A percentile compares a stretch with the other conserved stretches of the same genome.
Conservation (phyloP, 2,113 vertebrate species). For the Melanotaenia duboulayi region DNA sequence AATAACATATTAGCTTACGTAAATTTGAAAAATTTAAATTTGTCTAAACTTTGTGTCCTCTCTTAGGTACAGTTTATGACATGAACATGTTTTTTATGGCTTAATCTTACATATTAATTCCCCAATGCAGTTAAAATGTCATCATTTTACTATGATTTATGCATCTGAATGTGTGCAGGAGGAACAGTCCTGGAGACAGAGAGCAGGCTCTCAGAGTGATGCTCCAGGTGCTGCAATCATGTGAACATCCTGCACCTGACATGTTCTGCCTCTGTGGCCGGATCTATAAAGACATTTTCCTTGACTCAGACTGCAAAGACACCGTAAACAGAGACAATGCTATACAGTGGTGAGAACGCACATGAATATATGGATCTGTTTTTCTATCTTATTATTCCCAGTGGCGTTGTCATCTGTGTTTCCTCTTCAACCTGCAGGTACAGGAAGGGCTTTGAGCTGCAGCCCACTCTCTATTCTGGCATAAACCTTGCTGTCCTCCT, state of each 20-base stretch:
- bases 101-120: neutral
- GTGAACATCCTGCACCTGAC: conserved; percentile 90
- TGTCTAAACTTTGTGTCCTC: no score
- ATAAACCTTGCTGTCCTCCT: conserved; percentile 94
- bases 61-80: neutral
- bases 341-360: conserved; percentile 89
- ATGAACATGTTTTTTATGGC: neutral
- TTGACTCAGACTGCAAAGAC: conserved; percentile 93
- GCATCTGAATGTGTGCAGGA: conserved; percentile 76
- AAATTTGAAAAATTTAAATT: no score
- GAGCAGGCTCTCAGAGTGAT: conserved; percentile 91
- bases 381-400: neutral
- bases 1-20: no score
- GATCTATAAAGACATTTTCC: conserved; percentile 97
- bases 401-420: neutral
- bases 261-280: conserved; percentile 97
- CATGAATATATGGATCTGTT: neutral
- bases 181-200: conserved; percentile 89
- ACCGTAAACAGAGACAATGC: conserved; percentile 88
- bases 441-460: conserved; percentile 94
- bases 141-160: neutral
- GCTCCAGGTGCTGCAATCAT: conserved; percentile 90
- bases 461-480: conserved; percentile 95
- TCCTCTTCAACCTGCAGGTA: conserved; percentile 83
- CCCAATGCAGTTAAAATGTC: neutral